Base-by-base conservation (phyloP, 2,888 invertebrate species). In the Cylindroiulus punctatus region DNA sequence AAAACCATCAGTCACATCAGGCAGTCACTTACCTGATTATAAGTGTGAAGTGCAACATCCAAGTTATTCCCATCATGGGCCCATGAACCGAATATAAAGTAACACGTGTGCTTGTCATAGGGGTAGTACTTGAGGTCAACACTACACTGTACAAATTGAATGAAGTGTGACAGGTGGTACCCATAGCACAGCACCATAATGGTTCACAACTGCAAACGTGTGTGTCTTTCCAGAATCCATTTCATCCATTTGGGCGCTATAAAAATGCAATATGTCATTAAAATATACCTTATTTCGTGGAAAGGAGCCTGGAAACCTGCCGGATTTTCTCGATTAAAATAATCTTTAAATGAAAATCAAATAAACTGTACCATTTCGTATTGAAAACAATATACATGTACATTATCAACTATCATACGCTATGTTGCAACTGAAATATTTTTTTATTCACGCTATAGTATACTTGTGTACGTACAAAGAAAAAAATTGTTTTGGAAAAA, bases 111-210 rank as follows among this genome's bases (percentile, higher is more conserved):
- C 7, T 91, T 91, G 90, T 96, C 96, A 83, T 92, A 93, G 0
- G 96, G 96, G 96, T 96, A 96, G 87, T 92, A 91, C 22, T 92
- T 91, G 85, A 96, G 92, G 89, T 96, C 93, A 42, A 93, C 90
- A 87, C 94, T 93, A 89, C n/a, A n/a, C n/a, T n/a, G n/a, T n/a
- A n/a, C 94, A 94, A 89, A 93, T 93, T 17, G 93, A 92, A 0
- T 94, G 91, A 87, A 95, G 94, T 88, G 94, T 94, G 0, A 94
- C 93, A 5, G 95, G 94, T 8, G 94, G 94, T 7, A 94, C 93
- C 94, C 94, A 94, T 7, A 93, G 87, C 0, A 94, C 92, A 7
- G 89, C 90, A 0, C 94, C 94, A 85, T 92, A 90, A 7, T 90
- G 89, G 81, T 90, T 90, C 1, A 93, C 92, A n/a, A 30, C 8